These are phyloP conservation scores for Eulemur albifrons DNA, from an alignment of 2,797 vertebrate species.

Conservation along the genomic window DNA sequence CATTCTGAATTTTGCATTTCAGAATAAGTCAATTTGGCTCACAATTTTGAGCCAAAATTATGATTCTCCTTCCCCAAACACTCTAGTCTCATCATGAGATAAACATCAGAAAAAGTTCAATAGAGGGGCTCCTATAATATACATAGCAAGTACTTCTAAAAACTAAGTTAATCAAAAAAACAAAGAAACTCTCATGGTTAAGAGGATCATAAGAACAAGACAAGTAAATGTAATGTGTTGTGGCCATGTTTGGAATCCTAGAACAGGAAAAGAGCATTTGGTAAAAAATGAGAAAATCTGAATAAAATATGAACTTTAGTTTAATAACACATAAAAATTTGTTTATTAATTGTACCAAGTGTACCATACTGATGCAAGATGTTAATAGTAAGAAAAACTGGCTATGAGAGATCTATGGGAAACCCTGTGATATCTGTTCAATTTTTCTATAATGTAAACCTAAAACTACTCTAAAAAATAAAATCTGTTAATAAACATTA, in stretches of 20 bases:
- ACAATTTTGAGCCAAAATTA: neutral
- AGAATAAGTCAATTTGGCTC: neutral
- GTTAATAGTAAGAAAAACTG: neutral
- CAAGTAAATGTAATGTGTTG: neutral
- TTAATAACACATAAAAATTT: neutral
- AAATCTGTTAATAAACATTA: neutral
- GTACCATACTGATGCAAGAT: neutral
- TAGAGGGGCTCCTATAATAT: neutral
- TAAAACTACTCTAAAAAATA: neutral
- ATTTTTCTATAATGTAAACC: neutral
- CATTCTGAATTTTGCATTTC: neutral
- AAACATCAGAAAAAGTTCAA: neutral
- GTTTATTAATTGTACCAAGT: neutral
- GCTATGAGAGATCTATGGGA: accelerated
- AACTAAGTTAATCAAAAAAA: neutral
- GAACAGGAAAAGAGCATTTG: neutral
- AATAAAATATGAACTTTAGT: neutral
- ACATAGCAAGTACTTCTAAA: neutral
- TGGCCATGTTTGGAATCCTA: neutral
- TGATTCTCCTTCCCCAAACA: neutral
- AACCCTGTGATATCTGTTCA: neutral
- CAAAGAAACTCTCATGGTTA: neutral
- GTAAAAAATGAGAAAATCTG: neutral
- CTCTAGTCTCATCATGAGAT: neutral
- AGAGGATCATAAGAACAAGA: neutral